Conservation (phyloP, 2,888 invertebrate genomes). For the Arrhopalites spinosus region DNA sequence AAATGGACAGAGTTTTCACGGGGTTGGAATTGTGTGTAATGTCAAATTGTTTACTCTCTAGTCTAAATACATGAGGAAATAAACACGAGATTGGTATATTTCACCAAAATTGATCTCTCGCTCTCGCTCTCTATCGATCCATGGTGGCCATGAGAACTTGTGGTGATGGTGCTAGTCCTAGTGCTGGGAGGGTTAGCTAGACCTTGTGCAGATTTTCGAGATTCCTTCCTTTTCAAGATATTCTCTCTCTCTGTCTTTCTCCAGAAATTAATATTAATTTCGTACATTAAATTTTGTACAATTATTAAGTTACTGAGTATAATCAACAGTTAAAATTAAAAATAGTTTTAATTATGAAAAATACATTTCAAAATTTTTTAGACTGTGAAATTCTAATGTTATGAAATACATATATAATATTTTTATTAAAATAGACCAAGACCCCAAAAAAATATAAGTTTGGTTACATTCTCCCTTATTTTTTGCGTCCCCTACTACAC, state of each 20-base stretch:
- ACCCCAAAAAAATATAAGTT: not conserved
- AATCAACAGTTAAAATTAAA: too few relatives aligned
- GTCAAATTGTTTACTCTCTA: constrained; percentile 17
- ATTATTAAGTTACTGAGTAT: too few relatives aligned
- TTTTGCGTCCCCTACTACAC: too few relatives aligned
- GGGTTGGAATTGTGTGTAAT: constrained; percentile 15
- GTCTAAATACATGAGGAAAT: constrained; percentile 35
- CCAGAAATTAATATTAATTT: too few relatives aligned
- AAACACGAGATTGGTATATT: constrained; percentile 33
- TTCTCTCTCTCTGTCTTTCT: too few relatives aligned
- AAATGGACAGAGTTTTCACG: not conserved
- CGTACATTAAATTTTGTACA: not conserved
- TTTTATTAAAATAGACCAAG: not conserved
- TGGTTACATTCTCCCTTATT: not conserved
- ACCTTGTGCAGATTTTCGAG: too few relatives aligned
- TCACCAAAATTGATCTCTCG: constrained; percentile 33
- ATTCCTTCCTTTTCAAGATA: not conserved
- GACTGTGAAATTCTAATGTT: not conserved
- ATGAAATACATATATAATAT: not conserved
- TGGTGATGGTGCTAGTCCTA: too few relatives aligned
- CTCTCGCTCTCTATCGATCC: constrained; percentile 27
- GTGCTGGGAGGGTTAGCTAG: too few relatives aligned
- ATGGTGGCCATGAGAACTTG: constrained; percentile 22
- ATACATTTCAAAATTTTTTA: too few relatives aligned
- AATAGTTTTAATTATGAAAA: too few relatives aligned